phyloP scores from a whole-genome alignment of 2,113 vertebrate genomes.

The Petaurus breviceps region DNA sequence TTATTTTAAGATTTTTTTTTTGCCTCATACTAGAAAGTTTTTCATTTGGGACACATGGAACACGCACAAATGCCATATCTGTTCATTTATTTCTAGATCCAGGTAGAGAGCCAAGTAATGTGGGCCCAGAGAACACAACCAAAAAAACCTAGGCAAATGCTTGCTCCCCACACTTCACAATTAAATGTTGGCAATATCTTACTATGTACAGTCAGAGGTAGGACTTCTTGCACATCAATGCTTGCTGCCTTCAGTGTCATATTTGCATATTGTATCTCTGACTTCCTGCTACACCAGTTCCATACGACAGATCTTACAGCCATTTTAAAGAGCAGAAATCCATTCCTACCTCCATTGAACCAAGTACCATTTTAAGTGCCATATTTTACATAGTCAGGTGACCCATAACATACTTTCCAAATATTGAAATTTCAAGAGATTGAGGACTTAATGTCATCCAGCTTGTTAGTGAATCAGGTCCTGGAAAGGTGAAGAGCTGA shows the following conservation, averaged over 20 bases:
- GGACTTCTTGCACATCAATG: background rate
- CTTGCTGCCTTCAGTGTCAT: background rate
- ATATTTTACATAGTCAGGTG: conserved; percentile 3
- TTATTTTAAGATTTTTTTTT: background rate
- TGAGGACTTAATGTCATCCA: conserved; percentile 63
- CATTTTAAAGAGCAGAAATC: conserved; percentile 36
- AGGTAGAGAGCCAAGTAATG: background rate
- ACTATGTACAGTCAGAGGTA: background rate
- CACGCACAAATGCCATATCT: background rate
- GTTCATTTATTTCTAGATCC: background rate
- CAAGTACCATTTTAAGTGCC: background rate
- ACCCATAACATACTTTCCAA: conserved; percentile 24
- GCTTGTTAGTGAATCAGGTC: conserved; percentile 59
- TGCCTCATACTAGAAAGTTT: background rate
- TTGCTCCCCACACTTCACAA: conserved; percentile 27
- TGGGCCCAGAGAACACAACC: background rate
- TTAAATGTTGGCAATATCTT: background rate
- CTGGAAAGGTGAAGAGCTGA: conserved; percentile 47
- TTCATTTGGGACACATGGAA: background rate
- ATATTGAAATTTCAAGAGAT: conserved; percentile 58
- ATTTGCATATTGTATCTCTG: background rate
- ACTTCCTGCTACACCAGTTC: background rate
- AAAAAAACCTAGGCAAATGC: background rate
- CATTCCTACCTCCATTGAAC: background rate
- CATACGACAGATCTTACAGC: background rate